These are phyloP conservation scores for Fistularia commersonii DNA, from an alignment of 2,797 vertebrate genomes.

Conservation along the genomic window DNA sequence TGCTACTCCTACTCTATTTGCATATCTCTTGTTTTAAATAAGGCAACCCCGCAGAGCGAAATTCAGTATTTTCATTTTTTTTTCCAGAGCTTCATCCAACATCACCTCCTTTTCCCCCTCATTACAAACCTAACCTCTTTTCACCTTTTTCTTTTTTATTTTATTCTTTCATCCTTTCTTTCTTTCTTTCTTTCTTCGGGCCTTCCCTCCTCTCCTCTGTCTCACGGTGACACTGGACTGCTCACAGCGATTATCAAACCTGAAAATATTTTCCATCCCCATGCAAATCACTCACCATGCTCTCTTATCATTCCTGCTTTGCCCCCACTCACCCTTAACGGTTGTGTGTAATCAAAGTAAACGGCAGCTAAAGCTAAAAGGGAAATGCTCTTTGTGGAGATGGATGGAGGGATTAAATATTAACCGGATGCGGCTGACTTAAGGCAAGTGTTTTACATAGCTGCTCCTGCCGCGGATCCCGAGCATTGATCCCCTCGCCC, in stretches of 20 bases:
- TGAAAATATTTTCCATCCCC: constrained; percentile 68
- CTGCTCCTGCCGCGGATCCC: constrained; percentile 52
- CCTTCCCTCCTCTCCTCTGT: constrained; percentile 44
- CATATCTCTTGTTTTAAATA: constrained; percentile 71
- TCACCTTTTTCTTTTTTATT: too few relatives aligned
- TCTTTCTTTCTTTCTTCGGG: constrained; percentile 39
- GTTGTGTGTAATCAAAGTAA: constrained; percentile 74
- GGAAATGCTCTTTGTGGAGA: constrained; percentile 70
- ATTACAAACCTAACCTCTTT: constrained; percentile 30
- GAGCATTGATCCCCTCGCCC: constrained; percentile 63
- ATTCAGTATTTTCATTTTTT: constrained; percentile 40
- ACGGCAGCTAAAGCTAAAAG: constrained; percentile 70
- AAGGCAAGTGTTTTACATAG: constrained; percentile 75
- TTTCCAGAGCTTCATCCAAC: constrained; percentile 37
- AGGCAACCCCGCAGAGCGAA: constrained; percentile 56
- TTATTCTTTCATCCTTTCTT: constrained; percentile 9
- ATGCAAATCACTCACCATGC: constrained; percentile 69
- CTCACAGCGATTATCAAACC: constrained; percentile 69
- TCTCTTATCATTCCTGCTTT: constrained; percentile 63
- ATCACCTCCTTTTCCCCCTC: constrained; percentile 27
- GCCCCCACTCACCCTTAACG: constrained; percentile 45
- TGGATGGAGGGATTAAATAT: constrained; percentile 78
- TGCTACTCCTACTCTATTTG: constrained; percentile 58
- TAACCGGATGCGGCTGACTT: constrained; percentile 75
- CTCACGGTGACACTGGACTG: constrained; percentile 50